Percentiles rank a stretch among this genome's conserved stretches.
phyloP scores from a whole-genome alignment of 2,797 vertebrate species.

The Brachyrhaphis roseni region DNA sequence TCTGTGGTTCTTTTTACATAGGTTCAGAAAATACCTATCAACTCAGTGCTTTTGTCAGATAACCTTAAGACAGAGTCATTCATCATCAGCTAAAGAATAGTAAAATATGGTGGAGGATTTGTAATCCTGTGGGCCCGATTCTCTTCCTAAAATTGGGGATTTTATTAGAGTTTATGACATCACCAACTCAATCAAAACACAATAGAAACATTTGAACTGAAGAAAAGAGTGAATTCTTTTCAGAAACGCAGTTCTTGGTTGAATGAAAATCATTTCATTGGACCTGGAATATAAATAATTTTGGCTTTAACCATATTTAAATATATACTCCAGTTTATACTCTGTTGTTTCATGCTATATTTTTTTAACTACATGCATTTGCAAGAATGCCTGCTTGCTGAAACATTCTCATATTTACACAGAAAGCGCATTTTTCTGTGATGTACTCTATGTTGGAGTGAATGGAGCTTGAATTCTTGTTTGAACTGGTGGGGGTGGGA shows the following conservation, averaged over 20 bases:
- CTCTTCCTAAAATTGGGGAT: neutral
- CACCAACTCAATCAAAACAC: neutral
- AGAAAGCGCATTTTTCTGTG: slow-evolving; percentile 41
- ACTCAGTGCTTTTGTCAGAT: neutral
- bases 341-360: neutral
- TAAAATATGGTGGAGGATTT: neutral
- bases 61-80: neutral
- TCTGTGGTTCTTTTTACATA: no score
- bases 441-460: slow-evolving; percentile 31
- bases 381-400: slow-evolving; percentile 30
- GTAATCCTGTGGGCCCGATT: neutral
- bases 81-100: neutral
- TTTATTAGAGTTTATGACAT: neutral
- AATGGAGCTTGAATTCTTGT: slow-evolving; percentile 40
- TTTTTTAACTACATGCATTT: slow-evolving; percentile 26
- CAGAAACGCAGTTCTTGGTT: no score
- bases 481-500: slow-evolving; percentile 52
- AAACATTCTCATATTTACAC: slow-evolving; percentile 42
- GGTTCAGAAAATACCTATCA: no score
- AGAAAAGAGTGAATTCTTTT: neutral
- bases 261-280: no score
- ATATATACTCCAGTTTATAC: neutral
- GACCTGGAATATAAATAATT: no score
- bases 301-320: no score
- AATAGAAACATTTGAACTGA: neutral